Percentiles rank a stretch among this genome's conserved stretches.
Evolutionary conservation across 1,140 invertebrate species (phyloP).

Genomic region (Rhyacophila brunnea): DNA sequence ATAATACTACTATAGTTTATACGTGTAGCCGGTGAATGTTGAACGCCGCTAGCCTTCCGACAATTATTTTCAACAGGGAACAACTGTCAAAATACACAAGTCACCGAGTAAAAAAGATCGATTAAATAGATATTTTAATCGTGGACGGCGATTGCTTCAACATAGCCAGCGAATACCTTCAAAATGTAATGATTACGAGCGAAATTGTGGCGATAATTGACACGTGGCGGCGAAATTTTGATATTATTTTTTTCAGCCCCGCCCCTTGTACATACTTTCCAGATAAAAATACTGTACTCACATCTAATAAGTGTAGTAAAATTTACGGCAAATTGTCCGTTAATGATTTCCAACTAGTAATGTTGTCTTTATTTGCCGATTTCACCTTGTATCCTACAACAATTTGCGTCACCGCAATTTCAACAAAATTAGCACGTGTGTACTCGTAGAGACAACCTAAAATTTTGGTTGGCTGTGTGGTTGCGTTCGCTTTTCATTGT

Average conservation of each 20-base stretch:
- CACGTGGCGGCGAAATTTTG: conserved; percentile 20
- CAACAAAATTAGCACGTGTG: conserved; percentile 23
- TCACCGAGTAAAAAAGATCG: neutral
- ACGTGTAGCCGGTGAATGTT: conserved; percentile 17
- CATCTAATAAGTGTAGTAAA: conserved; percentile 6
- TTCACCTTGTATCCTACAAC: conserved; percentile 3
- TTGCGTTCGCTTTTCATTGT: conserved; percentile 5
- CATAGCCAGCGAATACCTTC: neutral
- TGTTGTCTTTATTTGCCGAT: neutral
- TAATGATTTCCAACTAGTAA: neutral
- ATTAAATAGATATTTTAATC: neutral
- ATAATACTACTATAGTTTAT: neutral
- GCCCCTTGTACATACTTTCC: conserved; percentile 16
- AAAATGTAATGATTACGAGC: neutral
- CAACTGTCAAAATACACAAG: conserved; percentile 24
- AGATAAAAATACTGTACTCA: conserved; percentile 3
- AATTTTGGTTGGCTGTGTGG: conserved; percentile 15
- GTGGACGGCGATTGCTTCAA: neutral
- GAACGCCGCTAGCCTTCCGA: conserved; percentile 8
- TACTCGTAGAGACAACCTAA: conserved; percentile 16
- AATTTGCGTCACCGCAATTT: conserved; percentile 8
- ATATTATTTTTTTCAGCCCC: conserved; percentile 14
- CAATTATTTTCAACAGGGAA: neutral
- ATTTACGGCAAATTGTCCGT: neutral
- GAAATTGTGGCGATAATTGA: conserved; percentile 16